phyloP scores from a whole-genome alignment of 2,888 invertebrate species.

The Gonocerus acuteangulatus region DNA sequence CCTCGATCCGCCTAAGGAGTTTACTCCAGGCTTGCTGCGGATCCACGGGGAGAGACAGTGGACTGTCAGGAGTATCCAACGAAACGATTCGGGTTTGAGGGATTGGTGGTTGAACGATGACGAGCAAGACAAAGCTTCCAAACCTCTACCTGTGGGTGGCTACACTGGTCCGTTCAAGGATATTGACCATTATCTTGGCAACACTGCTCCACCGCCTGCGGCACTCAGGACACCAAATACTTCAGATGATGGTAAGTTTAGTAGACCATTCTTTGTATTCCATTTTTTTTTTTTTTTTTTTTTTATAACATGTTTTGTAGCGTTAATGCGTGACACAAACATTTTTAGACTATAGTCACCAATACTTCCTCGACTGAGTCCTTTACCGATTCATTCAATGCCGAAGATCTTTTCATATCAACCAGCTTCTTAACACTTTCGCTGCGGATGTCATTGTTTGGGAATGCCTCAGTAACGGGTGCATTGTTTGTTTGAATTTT shows the following conservation, averaged over 20 bases:
- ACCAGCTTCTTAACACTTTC: no score
- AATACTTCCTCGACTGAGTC: no score
- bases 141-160: conserved; percentile 13
- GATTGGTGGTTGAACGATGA: conserved; percentile 43
- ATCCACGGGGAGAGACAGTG: conserved; percentile 11
- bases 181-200: conserved; percentile 81
- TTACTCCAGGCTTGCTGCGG: conserved; percentile 11
- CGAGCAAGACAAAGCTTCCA: conserved; percentile 27
- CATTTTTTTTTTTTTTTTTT: neutral
- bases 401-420: no score
- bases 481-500: no score
- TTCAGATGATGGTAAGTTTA: conserved; percentile 25
- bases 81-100: conserved; percentile 50
- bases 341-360: neutral
- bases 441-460: no score
- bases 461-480: no score
- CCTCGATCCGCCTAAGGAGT: conserved; percentile 34
- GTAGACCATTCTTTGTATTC: neutral
- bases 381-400: no score
- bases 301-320: neutral
- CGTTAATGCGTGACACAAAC: neutral
- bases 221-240: conserved; percentile 38
- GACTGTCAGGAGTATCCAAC: conserved; percentile 45
- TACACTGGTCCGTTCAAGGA: conserved; percentile 49
- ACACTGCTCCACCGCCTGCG: conserved; percentile 41